Evolutionary conservation across 2,113 vertebrate species (phyloP), one percentile per base, ranked within the genome.

Genomic region (Mobula birostris): DNA sequence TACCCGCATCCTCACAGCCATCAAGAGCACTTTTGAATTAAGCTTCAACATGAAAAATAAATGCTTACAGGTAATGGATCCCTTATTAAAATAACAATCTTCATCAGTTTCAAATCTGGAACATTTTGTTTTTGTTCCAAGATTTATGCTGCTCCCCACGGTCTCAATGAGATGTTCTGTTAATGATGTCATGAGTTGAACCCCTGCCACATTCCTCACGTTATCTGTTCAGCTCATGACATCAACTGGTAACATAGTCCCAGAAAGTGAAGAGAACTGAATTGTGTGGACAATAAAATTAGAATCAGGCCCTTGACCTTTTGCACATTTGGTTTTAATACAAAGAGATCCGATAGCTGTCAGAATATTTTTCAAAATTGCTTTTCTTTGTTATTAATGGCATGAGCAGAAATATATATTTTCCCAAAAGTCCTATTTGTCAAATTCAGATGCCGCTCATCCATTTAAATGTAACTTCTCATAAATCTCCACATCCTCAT

Each of bases 341-440:
- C 85, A n/a, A 29, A n/a, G 58, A 66, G 27, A 66, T 66, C 58
- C 27, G 14, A 29, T 66, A n/a, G 85, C 85, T 88, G 85, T 88
- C 85, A 88, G 85, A 66, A n/a, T n/a, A 24, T 88, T 63, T 63
- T 17, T 17, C n/a, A 88, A 63, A 88, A 88, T 63, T 32, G 85
- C 58, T 88, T 66, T 63, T 63, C 29, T 61, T 88, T 88, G 85
- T 88, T 88, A 88, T 88, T 88, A 88, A 88, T 63, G 85, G 63
- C 58, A 66, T 88, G 85, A 88, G 85, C 85, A 88, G 85, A 88
- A 88, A 88, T 88, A 88, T 88, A 63, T 66, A 88, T 88, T 88
- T 63, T 88, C 85, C 85, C 85, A 88, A 88, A 6, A 66, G 85
- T 32, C 85, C 58, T 66, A 88, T 88, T 88, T 88, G 58, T 88